Base-by-base conservation (phyloP, 2,113 vertebrate genomes). In the Phylloscopus trochiloides region DNA sequence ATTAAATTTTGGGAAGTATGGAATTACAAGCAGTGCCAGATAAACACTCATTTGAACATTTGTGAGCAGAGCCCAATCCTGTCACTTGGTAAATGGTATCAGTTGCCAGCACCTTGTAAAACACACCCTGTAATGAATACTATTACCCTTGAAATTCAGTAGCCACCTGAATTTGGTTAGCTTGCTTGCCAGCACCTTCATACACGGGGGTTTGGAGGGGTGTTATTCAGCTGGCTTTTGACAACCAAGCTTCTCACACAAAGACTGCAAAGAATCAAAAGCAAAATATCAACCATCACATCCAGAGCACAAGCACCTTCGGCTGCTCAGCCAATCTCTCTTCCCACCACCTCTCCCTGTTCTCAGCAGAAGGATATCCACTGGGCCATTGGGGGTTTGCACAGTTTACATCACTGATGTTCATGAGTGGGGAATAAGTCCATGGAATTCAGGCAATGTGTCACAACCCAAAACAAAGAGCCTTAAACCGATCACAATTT, bases 71-170 rank as follows among this genome's bases (percentile, higher is more conserved):
- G 34, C 14, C 75, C 75, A 74, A 34, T 38, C 24, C 52, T 63
- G 54, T 17, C 51, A 71, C 6, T 14, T 17, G 55, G 47, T n/a
- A 63, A 80, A 66, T 29, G 15, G 16, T 45, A n/a, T 43, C 20
- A 71, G 15, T 51, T 55, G 25, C 18, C 68, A 87, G 48, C 14
- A 61, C 32, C 45, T 92, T 61, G 52, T 45, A 70, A 79, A 90
- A 79, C 18, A 57, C 1, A 0, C 5, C 17, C n/a, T 0, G 0
- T 12, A 50, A 52, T 34, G 17, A 92, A 52, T 3, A 83, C 1
- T 14, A n/a, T 17, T 17, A 19, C 20, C 48, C 29, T 43, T 45
- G 52, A 52, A 82, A 66, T 58, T 34, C 4, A 66, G 31, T 0
- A 48, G 36, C 26, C n/a, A 42, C 19, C 9, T 86, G 32, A 28